Base-by-base conservation (phyloP, 2,888 invertebrate species). In the Drosophila quinaria region DNA sequence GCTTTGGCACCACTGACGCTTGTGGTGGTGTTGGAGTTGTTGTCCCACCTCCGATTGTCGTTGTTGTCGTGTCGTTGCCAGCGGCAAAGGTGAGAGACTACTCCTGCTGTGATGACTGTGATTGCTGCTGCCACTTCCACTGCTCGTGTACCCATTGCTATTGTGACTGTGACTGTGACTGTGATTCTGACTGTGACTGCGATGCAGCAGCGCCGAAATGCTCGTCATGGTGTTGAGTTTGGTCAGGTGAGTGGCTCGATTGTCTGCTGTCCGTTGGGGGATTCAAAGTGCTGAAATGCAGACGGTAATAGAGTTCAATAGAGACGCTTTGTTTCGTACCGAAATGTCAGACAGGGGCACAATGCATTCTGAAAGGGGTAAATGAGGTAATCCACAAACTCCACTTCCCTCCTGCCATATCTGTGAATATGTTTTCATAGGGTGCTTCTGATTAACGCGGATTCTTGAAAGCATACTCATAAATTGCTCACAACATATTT, bases 241-340 rank as follows among this genome's bases (percentile, higher is more conserved):
- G 35, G 63, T 66, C 79, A 83, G 81, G 81, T 80, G 75, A 74
- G 70, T 69, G 46, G 75, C 59, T 22, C 75, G 50, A 60, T 62
- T 59, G 58, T 54, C 73, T 44, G 42, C 22, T 31, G 37, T 49
- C 39, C 49, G 39, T 17, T 25, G 46, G 25, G 51, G 42, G 35
- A 29, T 15, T 29, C 47, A 39, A 22, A 35, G 22, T 50, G 52
- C 83, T 89, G 81, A 39, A 83, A 89, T 84, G 65, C 70, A 81
- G 78, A 70, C 79, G 78, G 68, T 78, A 84, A 83, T 78, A 61
- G 74, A 66, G 70, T 73, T 89, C 85, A 89, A 89, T 87, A 87
- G 70, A 84, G 65, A 68, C 63, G 68, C 89, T 74, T 88, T 82
- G 89, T 83, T 69, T 55, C n/a, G 58, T 41, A 55, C 17, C 37